These are phyloP conservation scores for Amyelois transitella DNA, from an alignment of 1,140 invertebrate genomes.

Conservation along the genomic window DNA sequence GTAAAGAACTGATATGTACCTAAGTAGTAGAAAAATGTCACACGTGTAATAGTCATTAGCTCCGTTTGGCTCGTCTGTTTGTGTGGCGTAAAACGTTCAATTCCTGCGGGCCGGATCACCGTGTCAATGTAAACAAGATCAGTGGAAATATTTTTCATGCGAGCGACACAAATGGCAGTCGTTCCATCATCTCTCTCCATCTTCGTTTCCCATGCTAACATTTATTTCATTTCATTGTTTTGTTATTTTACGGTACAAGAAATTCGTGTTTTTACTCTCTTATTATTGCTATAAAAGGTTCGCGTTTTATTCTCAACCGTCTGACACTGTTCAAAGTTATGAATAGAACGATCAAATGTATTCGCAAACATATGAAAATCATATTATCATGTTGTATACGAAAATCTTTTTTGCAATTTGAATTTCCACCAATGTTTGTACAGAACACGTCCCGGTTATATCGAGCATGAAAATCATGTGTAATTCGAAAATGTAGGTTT, in stretches of 20 bases:
- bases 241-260: slow-evolving; percentile 23
- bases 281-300: slow-evolving; percentile 13
- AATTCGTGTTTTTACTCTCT: slow-evolving; percentile 14
- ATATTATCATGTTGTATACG: neutral
- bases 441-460: neutral
- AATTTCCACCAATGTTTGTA: neutral
- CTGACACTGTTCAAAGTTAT: neutral
- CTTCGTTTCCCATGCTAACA: slow-evolving; percentile 40
- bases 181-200: slow-evolving; percentile 49
- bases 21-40: neutral
- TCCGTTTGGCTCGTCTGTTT: neutral
- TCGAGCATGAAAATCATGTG: neutral
- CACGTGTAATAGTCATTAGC: neutral
- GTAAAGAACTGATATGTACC: no score
- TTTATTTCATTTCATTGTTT: slow-evolving; percentile 55
- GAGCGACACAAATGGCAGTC: slow-evolving; percentile 44
- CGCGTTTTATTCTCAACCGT: neutral
- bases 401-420: neutral
- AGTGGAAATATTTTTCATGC: slow-evolving; percentile 52
- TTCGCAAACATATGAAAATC: neutral
- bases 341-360: neutral
- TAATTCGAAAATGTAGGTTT: neutral
- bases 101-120: slow-evolving; percentile 27
- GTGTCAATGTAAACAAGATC: slow-evolving; percentile 59
- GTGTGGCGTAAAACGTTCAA: neutral